phyloP scores from a whole-genome alignment of 1,140 invertebrate genomes.

The Camponotus pennsylvanicus region DNA sequence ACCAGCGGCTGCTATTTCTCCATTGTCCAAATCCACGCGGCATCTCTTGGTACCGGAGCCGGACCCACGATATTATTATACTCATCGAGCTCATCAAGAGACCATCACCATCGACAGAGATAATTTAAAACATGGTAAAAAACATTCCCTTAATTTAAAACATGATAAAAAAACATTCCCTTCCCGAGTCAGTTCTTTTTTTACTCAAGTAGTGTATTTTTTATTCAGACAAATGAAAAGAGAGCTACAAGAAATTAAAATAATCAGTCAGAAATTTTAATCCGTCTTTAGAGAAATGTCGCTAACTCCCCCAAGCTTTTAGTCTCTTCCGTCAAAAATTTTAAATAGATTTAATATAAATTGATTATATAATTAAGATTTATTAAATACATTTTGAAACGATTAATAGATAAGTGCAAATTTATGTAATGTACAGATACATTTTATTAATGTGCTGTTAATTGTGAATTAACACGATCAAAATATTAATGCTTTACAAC shows the following conservation, averaged over 20 bases:
- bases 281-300: not conserved
- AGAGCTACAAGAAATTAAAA: not conserved
- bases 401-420: conserved; percentile 35
- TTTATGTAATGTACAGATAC: conserved; percentile 16
- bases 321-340: not conserved
- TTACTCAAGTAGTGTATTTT: not conserved
- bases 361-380: not conserved
- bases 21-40: conserved; percentile 92
- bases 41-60: conserved; percentile 92
- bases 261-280: not conserved
- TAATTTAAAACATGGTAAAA: conserved; percentile 85
- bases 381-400: not conserved
- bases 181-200: not conserved
- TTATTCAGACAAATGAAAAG: not conserved
- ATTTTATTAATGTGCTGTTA: conserved; percentile 18
- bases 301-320: not conserved
- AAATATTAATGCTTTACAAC: conserved; percentile 28
- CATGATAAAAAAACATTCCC: conserved; percentile 78
- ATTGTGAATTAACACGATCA: conserved; percentile 45
- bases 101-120: conserved; percentile 88
- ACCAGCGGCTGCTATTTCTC: conserved; percentile 91
- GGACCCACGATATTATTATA: conserved; percentile 90
- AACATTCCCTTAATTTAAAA: conserved; percentile 79
- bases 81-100: conserved; percentile 87
- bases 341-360: not conserved